A percentile compares a stretch with the other conserved stretches of the same genome.
phyloP scores from a whole-genome alignment of 2,113 vertebrate genomes.

The Chionomys nivalis region DNA sequence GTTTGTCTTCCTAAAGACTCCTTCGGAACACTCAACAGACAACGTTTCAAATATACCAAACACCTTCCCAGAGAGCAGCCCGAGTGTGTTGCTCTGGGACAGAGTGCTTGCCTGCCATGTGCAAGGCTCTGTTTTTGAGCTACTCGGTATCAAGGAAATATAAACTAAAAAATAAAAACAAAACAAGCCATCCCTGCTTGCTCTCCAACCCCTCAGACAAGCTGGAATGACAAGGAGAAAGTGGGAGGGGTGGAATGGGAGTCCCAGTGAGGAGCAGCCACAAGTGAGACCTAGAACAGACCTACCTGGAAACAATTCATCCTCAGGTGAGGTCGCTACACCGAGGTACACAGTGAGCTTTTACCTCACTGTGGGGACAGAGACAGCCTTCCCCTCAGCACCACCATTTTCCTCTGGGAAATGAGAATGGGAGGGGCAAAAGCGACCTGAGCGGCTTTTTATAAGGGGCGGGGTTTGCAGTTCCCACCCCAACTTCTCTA shows the following conservation, averaged over 20 bases:
- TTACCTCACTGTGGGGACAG: neutral
- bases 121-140: neutral
- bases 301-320: constrained; percentile 82
- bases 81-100: neutral
- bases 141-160: neutral
- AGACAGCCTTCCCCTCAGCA: constrained; percentile 28
- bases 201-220: constrained; percentile 2
- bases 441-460: constrained; percentile 35
- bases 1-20: neutral
- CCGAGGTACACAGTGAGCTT: neutral
- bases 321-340: neutral
- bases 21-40: constrained; percentile 13
- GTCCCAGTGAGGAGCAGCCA: neutral
- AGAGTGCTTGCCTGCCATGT: neutral
- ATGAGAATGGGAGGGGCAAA: constrained; percentile 45
- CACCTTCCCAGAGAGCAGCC: neutral
- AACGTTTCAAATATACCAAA: constrained; percentile 27
- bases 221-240: neutral
- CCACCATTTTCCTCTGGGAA: constrained; percentile 36
- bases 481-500: constrained; percentile 17
- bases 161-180: neutral
- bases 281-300: neutral
- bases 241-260: neutral
- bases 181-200: neutral
- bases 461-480: constrained; percentile 62